Base-by-base conservation (phyloP, 2,888 invertebrate species). In the Polyploca ridens region DNA sequence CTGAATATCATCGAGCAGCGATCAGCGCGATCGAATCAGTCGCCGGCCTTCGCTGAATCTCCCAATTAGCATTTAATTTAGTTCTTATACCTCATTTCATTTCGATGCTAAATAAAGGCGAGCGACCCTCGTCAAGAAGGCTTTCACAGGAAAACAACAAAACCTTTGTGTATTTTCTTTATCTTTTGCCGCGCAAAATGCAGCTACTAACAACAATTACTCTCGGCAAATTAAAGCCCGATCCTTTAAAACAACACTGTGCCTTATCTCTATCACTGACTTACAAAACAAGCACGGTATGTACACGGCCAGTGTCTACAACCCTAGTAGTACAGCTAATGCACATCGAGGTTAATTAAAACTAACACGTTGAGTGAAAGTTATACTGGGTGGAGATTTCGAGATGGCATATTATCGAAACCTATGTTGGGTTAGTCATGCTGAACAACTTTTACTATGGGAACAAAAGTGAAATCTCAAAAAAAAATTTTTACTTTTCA, bases 11-110 rank as follows among this genome's bases (percentile, higher is more conserved):
- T 79, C 76, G 78, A 79, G 80, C 75, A 78, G 82, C 74, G 77
- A 81, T 77, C 78, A 79, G 74, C 74, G 74, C 81, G 77, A 80
- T 81, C 79, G 79, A 78, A 79, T 84, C 82, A 79, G 75, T 77
- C 72, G 71, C 75, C 76, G 77, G 79, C 80, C 77, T 76, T 73
- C 73, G 80, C 81, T 79, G 85, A 87, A 87, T 86, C 88, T 87
- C 85, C 86, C 89, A 90, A 90, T 90, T 90, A 90, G 88, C 90
- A 89, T 90, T 89, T 89, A 89, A 89, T 90, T 90, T 88, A 89
- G 88, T 90, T 89, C 87, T 90, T 90, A 90, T 89, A 87, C 88
- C 85, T 86, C 87, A 87, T 89, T 89, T 87, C 87, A 86, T 89
- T 89, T 87, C 86, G 82, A 87, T 87, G 87, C 85, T 83, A 87